Conservation (phyloP, 1,140 invertebrate species). For the Tetramorium alpestre region DNA sequence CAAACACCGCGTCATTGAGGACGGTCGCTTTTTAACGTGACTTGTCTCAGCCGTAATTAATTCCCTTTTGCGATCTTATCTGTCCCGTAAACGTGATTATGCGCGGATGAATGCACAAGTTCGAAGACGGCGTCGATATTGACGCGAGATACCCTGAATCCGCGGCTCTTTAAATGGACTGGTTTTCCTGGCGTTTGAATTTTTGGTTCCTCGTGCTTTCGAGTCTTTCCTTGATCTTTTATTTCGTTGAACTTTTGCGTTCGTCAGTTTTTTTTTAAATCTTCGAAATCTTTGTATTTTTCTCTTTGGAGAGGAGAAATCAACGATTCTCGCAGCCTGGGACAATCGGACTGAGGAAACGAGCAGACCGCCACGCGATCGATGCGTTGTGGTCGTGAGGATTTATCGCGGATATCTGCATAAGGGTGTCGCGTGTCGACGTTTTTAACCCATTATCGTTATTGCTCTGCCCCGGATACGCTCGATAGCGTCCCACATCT, state of each 20-base stretch:
- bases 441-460: slow-evolving; percentile 67
- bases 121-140: neutral
- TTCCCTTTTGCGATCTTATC: slow-evolving; percentile 28
- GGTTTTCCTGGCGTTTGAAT: neutral
- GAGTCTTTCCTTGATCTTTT: too few relatives aligned
- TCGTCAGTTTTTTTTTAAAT: neutral
- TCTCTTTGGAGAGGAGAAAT: neutral
- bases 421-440: slow-evolving; percentile 50
- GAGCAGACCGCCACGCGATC: neutral
- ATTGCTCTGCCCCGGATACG: slow-evolving; percentile 76
- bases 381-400: neutral
- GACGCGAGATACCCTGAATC: neutral
- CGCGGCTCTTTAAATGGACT: neutral
- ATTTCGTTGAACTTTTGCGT: neutral
- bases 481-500: slow-evolving; percentile 74
- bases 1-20: slow-evolving; percentile 31
- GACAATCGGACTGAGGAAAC: neutral
- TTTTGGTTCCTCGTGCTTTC: neutral
- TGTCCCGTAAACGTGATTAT: neutral
- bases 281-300: neutral
- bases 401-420: slow-evolving; percentile 37
- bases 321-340: neutral
- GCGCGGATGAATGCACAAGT: slow-evolving; percentile 18
- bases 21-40: slow-evolving; percentile 17
- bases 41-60: slow-evolving; percentile 35